These are phyloP conservation scores for Brenthis hecate DNA, from an alignment of 2,888 invertebrate genomes.

Conservation along the genomic window DNA sequence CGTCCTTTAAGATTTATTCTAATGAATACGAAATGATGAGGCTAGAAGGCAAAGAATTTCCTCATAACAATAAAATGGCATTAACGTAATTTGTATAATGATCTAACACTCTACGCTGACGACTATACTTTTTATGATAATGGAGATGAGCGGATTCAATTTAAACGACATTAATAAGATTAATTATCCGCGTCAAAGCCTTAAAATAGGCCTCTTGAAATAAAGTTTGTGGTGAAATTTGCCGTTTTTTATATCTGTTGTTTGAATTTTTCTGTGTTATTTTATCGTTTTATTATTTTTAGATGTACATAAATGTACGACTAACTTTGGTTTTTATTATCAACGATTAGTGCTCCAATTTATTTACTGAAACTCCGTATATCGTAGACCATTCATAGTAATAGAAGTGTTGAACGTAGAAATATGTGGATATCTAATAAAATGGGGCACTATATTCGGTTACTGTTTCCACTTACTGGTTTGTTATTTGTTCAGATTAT, in stretches of 20 bases:
- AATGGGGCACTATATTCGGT: constrained; percentile 29
- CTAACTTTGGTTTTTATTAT: constrained; percentile 27
- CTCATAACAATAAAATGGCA: constrained; percentile 28
- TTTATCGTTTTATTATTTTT: constrained; percentile 27
- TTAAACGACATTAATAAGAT: constrained; percentile 48
- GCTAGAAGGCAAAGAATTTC: constrained; percentile 16
- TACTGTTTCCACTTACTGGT: constrained; percentile 29
- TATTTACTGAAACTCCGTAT: constrained; percentile 17
- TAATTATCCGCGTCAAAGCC: constrained; percentile 46
- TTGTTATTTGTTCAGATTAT: constrained; percentile 25
- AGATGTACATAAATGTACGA: constrained; percentile 35
- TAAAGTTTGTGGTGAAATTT: constrained; percentile 46
- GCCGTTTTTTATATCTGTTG: constrained; percentile 35
- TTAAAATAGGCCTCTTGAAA: constrained; percentile 38
- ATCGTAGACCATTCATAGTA: constrained; percentile 1
- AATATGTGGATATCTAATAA: constrained; percentile 14
- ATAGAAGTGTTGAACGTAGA: constrained; percentile 3
- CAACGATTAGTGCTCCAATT: constrained; percentile 31
- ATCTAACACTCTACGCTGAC: constrained; percentile 41
- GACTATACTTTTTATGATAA: constrained; percentile 45
- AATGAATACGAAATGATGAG: constrained; percentile 10
- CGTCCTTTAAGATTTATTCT: neutral
- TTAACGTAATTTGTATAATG: constrained; percentile 42
- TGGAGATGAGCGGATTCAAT: constrained; percentile 46
- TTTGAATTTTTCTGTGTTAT: constrained; percentile 38